Evolutionary conservation across 2,888 invertebrate species (phyloP).

Genomic region (Bimastos eiseni): DNA sequence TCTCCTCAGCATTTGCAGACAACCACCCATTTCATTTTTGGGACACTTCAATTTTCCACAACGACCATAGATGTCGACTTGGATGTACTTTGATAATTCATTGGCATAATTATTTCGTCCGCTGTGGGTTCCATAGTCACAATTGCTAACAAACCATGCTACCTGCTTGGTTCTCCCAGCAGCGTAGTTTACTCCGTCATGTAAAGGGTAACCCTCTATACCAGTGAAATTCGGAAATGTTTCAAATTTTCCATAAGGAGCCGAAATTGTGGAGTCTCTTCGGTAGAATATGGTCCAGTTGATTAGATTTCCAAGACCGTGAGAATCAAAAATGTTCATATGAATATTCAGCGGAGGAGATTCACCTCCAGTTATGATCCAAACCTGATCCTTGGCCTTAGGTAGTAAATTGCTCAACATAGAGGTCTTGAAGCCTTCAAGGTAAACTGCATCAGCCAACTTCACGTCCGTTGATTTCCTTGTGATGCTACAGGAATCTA

Average conservation of each 20-base stretch:
- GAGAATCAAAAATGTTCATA: background rate
- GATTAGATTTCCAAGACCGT: background rate
- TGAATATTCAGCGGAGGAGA: background rate
- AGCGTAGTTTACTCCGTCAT: conserved; percentile 39
- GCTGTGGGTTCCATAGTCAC: conserved; percentile 85
- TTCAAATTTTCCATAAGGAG: conserved; percentile 92
- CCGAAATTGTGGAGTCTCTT: conserved; percentile 79
- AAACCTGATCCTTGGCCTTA: background rate
- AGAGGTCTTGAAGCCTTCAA: background rate
- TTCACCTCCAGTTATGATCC: background rate
- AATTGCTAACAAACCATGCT: conserved; percentile 98
- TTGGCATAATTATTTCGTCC: conserved; percentile 82
- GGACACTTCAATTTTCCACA: conserved; percentile 81
- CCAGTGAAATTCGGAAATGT: conserved; percentile 67
- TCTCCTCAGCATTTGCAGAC: conserved; percentile 33
- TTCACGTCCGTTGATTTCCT: background rate
- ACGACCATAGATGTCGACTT: conserved; percentile 54
- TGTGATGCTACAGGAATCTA: background rate
- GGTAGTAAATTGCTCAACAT: background rate
- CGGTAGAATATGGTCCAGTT: background rate
- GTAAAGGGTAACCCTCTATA: conserved; percentile 1
- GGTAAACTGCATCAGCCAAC: background rate
- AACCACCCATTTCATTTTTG: conserved; percentile 14
- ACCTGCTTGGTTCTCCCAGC: conserved; percentile 87
- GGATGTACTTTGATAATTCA: conserved; percentile 81